Evolutionary conservation across 2,888 invertebrate species (phyloP).

Genomic region (Cheilosia grossa): DNA sequence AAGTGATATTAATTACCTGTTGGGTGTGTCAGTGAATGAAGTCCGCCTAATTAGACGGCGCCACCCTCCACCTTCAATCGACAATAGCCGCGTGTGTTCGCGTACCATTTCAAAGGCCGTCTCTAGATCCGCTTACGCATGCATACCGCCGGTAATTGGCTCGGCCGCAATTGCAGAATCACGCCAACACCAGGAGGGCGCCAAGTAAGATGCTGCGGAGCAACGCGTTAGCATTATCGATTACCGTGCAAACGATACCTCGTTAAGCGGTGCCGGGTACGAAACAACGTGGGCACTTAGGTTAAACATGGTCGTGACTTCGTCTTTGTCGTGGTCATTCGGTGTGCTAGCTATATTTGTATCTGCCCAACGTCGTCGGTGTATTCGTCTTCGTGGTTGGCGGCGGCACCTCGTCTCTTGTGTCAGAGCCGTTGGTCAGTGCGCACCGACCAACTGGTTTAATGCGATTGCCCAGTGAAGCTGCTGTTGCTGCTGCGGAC

Average conservation of each 20-base stretch:
- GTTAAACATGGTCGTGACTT: slow-evolving; percentile 71
- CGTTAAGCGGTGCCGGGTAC: slow-evolving; percentile 59
- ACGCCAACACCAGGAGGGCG: slow-evolving; percentile 58
- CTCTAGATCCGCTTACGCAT: slow-evolving; percentile 54
- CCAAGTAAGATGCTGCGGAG: slow-evolving; percentile 33
- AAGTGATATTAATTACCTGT: slow-evolving; percentile 57
- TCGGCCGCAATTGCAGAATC: slow-evolving; percentile 66
- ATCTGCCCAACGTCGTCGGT: background rate
- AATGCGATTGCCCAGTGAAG: slow-evolving; percentile 27
- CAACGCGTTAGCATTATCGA: slow-evolving; percentile 68
- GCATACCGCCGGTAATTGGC: slow-evolving; percentile 60
- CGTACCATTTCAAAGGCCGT: slow-evolving; percentile 38
- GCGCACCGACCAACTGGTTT: slow-evolving; percentile 40
- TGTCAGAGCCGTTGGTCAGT: slow-evolving; percentile 35
- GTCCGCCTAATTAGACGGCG: slow-evolving; percentile 65
- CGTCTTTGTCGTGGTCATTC: slow-evolving; percentile 46
- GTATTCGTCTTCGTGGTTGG: slow-evolving; percentile 2
- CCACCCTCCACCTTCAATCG: slow-evolving; percentile 58
- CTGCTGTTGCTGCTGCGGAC: slow-evolving; percentile 28
- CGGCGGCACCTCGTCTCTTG: slow-evolving; percentile 67
- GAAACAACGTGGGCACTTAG: slow-evolving; percentile 68
- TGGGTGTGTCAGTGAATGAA: slow-evolving; percentile 24
- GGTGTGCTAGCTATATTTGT: background rate
- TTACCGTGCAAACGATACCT: slow-evolving; percentile 67
- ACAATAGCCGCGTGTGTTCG: slow-evolving; percentile 25